Percentiles rank a stretch among this genome's conserved stretches.
These are phyloP conservation scores for Ursus arctos DNA, from an alignment of 2,113 vertebrate species.

Conservation along the genomic window DNA sequence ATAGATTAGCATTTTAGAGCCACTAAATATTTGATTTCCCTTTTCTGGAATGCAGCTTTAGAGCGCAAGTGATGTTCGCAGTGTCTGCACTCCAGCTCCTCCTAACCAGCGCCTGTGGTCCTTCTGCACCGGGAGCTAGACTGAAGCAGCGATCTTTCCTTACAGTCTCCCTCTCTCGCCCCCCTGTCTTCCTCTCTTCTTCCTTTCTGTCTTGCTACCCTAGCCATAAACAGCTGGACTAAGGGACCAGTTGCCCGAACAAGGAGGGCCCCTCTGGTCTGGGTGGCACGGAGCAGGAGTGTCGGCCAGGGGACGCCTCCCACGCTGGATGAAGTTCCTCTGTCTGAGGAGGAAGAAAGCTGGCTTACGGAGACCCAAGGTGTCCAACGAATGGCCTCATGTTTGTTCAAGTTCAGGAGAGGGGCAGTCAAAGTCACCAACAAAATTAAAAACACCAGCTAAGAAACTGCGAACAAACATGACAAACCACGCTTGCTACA, in stretches of 20 bases:
- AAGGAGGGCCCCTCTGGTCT: rapidly evolving
- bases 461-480: rapidly evolving
- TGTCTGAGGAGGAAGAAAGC: too few species aligned
- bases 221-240: background rate
- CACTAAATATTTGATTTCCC: background rate
- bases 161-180: rapidly evolving
- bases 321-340: rapidly evolving
- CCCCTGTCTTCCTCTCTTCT: rapidly evolving
- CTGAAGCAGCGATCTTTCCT: rapidly evolving
- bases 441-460: background rate
- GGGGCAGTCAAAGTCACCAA: background rate
- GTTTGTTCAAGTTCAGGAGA: background rate
- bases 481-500: rapidly evolving
- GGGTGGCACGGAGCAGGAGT: rapidly evolving
- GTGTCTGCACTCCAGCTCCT: rapidly evolving
- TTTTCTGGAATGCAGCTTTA: background rate
- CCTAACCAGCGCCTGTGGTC: rapidly evolving
- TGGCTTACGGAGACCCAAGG: too few species aligned
- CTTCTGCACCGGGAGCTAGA: rapidly evolving
- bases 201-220: background rate
- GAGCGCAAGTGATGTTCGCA: background rate
- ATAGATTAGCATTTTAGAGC: background rate
- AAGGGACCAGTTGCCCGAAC: rapidly evolving
- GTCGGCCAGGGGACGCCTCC: rapidly evolving
- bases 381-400: background rate